Evolutionary conservation across 2,797 vertebrate genomes (phyloP).

Genomic region (Thunnus albacares): DNA sequence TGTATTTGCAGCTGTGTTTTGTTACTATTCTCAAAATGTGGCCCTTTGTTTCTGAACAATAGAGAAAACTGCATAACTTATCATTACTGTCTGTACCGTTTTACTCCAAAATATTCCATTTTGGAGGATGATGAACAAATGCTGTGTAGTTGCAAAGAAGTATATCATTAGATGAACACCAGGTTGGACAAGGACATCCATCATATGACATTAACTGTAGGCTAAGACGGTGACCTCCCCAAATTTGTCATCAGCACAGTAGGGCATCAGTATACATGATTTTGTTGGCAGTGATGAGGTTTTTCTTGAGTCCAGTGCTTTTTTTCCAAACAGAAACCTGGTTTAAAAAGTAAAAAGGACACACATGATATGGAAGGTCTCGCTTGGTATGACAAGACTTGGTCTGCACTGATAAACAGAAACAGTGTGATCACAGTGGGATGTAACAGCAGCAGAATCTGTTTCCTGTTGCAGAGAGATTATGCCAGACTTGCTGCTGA

Average conservation of each 20-base stretch:
- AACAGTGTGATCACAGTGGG: slow-evolving; percentile 29
- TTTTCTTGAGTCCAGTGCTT: background rate
- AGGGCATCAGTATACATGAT: too few species aligned
- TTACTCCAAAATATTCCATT: background rate
- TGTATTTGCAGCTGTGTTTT: background rate
- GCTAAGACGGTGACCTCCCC: too few species aligned
- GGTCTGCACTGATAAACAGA: slow-evolving; percentile 10
- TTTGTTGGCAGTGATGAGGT: too few species aligned
- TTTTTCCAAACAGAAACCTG: background rate
- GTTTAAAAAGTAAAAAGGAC: background rate
- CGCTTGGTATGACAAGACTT: background rate
- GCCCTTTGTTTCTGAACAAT: background rate
- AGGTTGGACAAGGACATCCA: too few species aligned
- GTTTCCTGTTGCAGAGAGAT: slow-evolving; percentile 55
- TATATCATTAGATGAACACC: too few species aligned
- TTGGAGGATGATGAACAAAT: background rate
- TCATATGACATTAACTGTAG: too few species aligned
- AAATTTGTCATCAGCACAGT: too few species aligned
- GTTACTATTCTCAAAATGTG: background rate
- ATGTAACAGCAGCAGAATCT: slow-evolving; percentile 55
- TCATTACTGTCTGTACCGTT: background rate
- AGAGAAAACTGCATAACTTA: background rate
- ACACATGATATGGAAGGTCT: background rate
- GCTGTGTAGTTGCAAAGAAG: background rate
- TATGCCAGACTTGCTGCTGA: slow-evolving; percentile 69